Evolutionary conservation across 2,888 invertebrate species (phyloP), one percentile per base, ranked within the genome.

Genomic region (Drosophila nigritarsus): DNA sequence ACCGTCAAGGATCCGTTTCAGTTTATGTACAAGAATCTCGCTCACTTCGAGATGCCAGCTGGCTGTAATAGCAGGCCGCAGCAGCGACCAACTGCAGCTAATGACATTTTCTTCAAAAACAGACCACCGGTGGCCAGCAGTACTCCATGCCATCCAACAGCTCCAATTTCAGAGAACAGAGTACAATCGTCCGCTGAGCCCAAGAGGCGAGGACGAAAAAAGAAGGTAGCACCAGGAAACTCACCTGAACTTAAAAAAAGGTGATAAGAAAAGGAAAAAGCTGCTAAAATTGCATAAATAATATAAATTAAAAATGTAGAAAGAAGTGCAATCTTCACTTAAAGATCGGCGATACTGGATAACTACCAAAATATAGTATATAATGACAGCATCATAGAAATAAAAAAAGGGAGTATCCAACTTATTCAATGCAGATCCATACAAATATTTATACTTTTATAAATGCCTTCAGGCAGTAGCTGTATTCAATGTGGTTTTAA

Each of bases 311-410:
- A 45, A 24, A 15, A 4, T 24, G 4, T 11, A 24, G 45, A 24
- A 24, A 45, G 24, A 20, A 50, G n/a, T n/a, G n/a, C 42, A 75
- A 9, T 88, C 91, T 60, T 49, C 65, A 0, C 48, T 91, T n/a
- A 71, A 79, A 15, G 4, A 1, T 4, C 24, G 5, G 54, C 58
- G 0, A 27, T 30, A 1, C 42, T 64, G 8, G 34, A 82, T 6
- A 62, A 32, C 1, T 78, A 74, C 11, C 20, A 64, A 1, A 62
- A 42, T 5, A 45, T 8, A 18, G 34, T 89, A 27, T 65, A 64
- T 13, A 56, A 70, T 3, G 91, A 88, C 18, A 90, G 90, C 40
- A 69, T 87, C 73, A 62, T 89, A 30, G 75, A 83, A 50, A 78
- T 91, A 72, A 80, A 27, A 73, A 34, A 71, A 32, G 85, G 90